Evolutionary conservation across 2,113 vertebrate genomes (phyloP).

Genomic region (Empidonax traillii): DNA sequence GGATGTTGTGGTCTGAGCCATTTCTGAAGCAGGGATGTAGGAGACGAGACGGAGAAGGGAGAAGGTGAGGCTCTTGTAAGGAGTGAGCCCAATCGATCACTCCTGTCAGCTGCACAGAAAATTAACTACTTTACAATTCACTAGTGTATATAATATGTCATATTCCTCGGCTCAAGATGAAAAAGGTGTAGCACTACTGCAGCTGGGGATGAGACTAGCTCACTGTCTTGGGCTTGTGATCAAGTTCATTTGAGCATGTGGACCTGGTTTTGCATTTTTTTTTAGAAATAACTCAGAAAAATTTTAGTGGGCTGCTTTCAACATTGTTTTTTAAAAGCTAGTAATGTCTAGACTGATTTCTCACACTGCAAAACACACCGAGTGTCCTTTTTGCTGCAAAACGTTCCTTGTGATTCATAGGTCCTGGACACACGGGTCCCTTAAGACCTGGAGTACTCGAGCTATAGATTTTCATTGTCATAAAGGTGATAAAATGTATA

Average conservation of each 20-base stretch:
- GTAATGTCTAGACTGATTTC: slow-evolving; percentile 54
- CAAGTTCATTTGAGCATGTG: neutral
- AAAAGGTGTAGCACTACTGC: neutral
- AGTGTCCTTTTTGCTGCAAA: slow-evolving; percentile 21
- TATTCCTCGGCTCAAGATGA: neutral
- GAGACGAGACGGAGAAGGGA: neutral
- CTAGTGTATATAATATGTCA: neutral
- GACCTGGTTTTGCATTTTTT: neutral
- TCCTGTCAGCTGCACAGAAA: neutral
- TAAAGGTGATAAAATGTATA: slow-evolving; percentile 69
- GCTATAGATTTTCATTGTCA: slow-evolving; percentile 18
- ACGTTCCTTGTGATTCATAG: slow-evolving; percentile 63
- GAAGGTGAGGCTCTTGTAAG: neutral
- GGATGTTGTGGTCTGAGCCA: neutral
- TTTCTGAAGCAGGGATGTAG: neutral
- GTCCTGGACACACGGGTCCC: neutral
- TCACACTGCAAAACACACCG: slow-evolving; percentile 31
- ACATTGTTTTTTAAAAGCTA: slow-evolving; percentile 26
- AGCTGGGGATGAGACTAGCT: neutral
- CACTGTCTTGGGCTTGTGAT: neutral
- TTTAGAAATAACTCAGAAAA: neutral
- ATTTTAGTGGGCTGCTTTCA: slow-evolving; percentile 31
- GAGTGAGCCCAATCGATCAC: neutral
- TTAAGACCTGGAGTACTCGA: slow-evolving; percentile 48
- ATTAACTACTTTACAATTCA: slow-evolving; percentile 49